Base-by-base conservation (phyloP, 2,113 vertebrate genomes). In the Limnothrissa miodon region DNA sequence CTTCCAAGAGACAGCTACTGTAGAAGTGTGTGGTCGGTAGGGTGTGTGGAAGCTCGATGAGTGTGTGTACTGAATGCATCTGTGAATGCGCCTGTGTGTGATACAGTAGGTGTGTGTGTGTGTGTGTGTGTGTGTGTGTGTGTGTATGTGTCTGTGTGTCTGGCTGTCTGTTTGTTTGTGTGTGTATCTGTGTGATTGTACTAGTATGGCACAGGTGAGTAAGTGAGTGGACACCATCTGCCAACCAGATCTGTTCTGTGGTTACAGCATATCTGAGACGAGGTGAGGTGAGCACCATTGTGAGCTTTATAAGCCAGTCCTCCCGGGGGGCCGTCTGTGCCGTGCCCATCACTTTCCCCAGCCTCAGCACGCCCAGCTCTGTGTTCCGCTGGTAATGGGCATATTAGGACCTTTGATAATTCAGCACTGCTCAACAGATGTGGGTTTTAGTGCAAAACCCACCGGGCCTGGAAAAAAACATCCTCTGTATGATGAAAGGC, bases 371-470 rank as follows among this genome's bases (percentile, higher is more conserved):
- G 23, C 53, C 21, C 19, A 78, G 48, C 45, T n/a, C 39, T 80
- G 81, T 80, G 79, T 79, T 78, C 44, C 1, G 23, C 83, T 87
- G 87, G 86, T 88, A 90, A 90, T 90, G 85, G 88, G 88, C 81
- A 89, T 92, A 89, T 91, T 91, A 92, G 80, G 79, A 87, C 86
- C 89, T 90, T 87, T 87, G 85, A 88, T 90, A 85, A 90, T 89
- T 70, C 85, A 82, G 36, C 82, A 80, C 84, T 59, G 83, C 83
- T 88, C 87, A 86, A 88, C 78, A 86, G 46, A 79, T 85, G 88
- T 87, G 85, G 74, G 6, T 79, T 87, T 88, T 11, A 83, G 90
- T 83, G 33, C 81, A 46, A 39, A 56, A 53, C 78, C 78, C 82
- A 78, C 66, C 33, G 80, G 74, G 79, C 62, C 78, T 59, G 23